Evolutionary conservation across 2,113 vertebrate species (phyloP).

Genomic region (Elachura formosa): DNA sequence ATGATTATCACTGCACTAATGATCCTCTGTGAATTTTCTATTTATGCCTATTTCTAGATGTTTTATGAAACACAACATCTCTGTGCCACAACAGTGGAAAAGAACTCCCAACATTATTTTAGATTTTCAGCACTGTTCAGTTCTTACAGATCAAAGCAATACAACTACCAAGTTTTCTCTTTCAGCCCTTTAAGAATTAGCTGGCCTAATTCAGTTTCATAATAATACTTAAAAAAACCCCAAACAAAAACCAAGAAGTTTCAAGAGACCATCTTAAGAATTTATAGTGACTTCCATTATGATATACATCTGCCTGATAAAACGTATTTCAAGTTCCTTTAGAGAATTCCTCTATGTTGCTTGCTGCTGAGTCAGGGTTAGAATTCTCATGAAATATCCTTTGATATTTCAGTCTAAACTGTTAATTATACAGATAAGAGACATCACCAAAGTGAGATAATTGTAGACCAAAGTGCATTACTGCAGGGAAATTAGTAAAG

Average conservation of each 20-base stretch:
- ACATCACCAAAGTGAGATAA: background rate
- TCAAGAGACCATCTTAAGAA: background rate
- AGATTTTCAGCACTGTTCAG: background rate
- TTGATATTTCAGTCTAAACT: background rate
- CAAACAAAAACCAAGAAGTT: background rate
- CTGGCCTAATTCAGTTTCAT: background rate
- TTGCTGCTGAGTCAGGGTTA: constrained; percentile 1
- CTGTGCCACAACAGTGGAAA: background rate
- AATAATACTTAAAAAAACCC: background rate
- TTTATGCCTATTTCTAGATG: background rate
- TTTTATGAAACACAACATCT: background rate
- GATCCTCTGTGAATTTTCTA: background rate
- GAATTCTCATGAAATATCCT: background rate
- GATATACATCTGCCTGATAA: background rate
- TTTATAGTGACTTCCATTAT: background rate
- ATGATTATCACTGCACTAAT: background rate
- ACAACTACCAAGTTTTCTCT: background rate
- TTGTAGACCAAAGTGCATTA: background rate
- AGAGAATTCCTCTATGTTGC: background rate
- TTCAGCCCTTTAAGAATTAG: background rate
- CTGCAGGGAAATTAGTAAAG: background rate
- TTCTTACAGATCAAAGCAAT: background rate
- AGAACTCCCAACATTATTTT: background rate
- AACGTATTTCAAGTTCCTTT: background rate
- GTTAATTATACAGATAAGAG: constrained; percentile 17